Percentiles rank a stretch among this genome's conserved stretches.
Evolutionary conservation across 1,140 invertebrate genomes (phyloP).

Genomic region (Colletes latitarsis): DNA sequence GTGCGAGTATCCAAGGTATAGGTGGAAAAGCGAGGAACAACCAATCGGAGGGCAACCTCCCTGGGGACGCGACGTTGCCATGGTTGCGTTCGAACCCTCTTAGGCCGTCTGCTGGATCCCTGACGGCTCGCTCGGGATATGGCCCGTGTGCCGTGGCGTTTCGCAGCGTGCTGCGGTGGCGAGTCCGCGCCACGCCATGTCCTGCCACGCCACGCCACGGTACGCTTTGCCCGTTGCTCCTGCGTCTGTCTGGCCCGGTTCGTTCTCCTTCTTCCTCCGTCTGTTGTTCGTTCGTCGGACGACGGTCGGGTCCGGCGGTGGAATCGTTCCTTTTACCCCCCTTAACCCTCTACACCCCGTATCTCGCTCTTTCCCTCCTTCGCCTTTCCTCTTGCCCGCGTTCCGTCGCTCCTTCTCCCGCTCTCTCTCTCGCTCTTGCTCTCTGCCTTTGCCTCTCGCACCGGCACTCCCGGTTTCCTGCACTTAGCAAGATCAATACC

Average conservation of each 20-base stretch:
- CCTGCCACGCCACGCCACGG: conserved; percentile 29
- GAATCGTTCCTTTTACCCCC: conserved; percentile 21
- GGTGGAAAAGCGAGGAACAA: conserved; percentile 78
- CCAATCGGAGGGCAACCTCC: conserved; percentile 80
- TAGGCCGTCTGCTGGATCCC: conserved; percentile 77
- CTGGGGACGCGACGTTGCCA: conserved; percentile 80
- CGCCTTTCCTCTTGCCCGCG: conserved; percentile 17
- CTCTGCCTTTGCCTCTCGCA: conserved; percentile 53
- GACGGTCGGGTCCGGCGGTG: conserved; percentile 37
- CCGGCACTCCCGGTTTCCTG: conserved; percentile 77
- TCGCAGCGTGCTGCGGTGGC: conserved; percentile 58
- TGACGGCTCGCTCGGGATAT: conserved; percentile 65
- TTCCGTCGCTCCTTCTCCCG: conserved; percentile 3
- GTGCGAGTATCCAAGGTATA: conserved; percentile 66
- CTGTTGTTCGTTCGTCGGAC: conserved; percentile 26
- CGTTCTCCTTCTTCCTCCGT: not conserved
- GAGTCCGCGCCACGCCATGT: conserved; percentile 25
- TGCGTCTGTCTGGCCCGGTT: conserved; percentile 29
- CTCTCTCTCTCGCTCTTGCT: conserved; percentile 21
- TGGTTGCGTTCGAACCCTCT: conserved; percentile 80
- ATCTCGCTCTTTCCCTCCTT: conserved; percentile 17
- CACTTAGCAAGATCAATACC: conserved; percentile 83
- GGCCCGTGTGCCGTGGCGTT: conserved; percentile 61
- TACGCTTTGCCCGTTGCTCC: not conserved
- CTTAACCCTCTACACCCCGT: conserved; percentile 4